phyloP scores from a whole-genome alignment of 2,888 invertebrate genomes.

The Himalopsyche anomala region DNA sequence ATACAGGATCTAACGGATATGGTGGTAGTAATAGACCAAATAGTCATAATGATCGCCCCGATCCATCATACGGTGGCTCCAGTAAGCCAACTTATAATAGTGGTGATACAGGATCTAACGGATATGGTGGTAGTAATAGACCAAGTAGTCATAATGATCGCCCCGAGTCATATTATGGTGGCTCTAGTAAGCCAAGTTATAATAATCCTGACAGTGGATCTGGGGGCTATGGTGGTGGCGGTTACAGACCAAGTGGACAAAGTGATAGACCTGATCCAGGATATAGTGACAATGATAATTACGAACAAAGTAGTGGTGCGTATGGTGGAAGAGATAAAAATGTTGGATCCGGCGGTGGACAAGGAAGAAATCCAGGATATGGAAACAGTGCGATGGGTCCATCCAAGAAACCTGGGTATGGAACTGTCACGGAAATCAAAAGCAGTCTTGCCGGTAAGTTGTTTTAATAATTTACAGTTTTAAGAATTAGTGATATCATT shows the following conservation, averaged over 20 bases:
- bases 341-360: background rate
- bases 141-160: constrained; percentile 36
- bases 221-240: constrained; percentile 58
- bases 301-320: constrained; percentile 1
- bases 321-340: constrained; percentile 27
- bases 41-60: constrained; percentile 45
- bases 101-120: constrained; percentile 55
- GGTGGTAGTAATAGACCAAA: constrained; percentile 45
- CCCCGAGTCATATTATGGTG: constrained; percentile 50
- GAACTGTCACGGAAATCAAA: constrained; percentile 49
- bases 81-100: constrained; percentile 47
- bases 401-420: constrained; percentile 44
- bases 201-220: constrained; percentile 57
- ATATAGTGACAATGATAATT: constrained; percentile 38
- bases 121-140: constrained; percentile 50
- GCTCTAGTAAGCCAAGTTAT: constrained; percentile 55
- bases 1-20: constrained; percentile 48
- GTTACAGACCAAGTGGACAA: constrained; percentile 49
- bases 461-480: background rate
- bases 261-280: constrained; percentile 47
- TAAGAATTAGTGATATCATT: too few species aligned
- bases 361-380: constrained; percentile 53
- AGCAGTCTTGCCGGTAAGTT: constrained; percentile 59
- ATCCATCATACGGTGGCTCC: constrained; percentile 14
- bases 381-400: constrained; percentile 45